phyloP scores from a whole-genome alignment of 2,113 vertebrate species.

The Phoxinus phoxinus region DNA sequence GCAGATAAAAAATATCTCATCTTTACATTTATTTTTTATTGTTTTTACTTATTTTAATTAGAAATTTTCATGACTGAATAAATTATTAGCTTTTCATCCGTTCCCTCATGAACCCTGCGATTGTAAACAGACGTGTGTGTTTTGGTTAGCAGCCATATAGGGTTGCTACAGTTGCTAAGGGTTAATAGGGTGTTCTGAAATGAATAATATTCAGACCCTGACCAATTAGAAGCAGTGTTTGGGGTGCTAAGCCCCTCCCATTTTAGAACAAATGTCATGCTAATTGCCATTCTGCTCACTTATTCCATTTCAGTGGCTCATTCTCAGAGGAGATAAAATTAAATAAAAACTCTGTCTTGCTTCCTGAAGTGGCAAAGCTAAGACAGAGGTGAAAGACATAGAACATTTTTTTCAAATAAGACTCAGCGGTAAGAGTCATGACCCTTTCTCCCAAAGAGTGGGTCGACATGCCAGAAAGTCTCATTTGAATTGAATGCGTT shows the following conservation, averaged over 20 bases:
- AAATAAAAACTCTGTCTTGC: neutral
- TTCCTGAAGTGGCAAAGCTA: neutral
- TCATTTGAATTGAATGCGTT: conserved; percentile 32
- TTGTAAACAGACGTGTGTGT: neutral
- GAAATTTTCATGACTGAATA: neutral
- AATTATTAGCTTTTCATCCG: neutral
- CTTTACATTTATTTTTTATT: neutral
- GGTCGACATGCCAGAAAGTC: neutral
- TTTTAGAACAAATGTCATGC: neutral
- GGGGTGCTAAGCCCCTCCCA: neutral
- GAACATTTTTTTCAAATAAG: conserved; percentile 8
- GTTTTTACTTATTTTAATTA: neutral
- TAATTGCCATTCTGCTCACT: neutral
- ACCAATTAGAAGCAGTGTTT: neutral
- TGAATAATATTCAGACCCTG: neutral
- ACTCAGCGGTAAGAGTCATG: neutral
- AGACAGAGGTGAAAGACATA: conserved; percentile 17
- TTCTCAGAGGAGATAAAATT: neutral
- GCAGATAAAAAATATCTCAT: neutral
- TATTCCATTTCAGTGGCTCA: conserved; percentile 3
- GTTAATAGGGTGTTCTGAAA: neutral
- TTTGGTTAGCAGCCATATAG: neutral
- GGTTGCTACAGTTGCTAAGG: neutral
- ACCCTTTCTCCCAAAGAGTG: conserved; percentile 10
- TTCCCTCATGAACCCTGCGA: neutral